Conservation (phyloP, 2,888 invertebrate genomes). For the Pinctada fucata region DNA sequence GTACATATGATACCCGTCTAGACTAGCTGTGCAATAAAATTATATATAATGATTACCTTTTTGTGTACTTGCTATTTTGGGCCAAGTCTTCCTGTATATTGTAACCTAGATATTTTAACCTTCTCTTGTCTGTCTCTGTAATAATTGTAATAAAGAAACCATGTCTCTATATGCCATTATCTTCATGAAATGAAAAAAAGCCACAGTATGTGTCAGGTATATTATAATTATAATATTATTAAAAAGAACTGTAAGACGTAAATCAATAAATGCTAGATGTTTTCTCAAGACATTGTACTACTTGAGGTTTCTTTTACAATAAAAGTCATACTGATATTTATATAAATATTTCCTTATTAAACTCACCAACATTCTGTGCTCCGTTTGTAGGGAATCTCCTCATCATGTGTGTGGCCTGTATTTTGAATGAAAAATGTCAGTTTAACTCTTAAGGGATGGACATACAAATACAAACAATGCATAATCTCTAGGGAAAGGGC, state of each 20-base stretch:
- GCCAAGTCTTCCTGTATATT: conserved; percentile 69
- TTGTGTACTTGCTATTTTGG: conserved; percentile 60
- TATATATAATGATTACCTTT: conserved; percentile 46
- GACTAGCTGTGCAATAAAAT: no score
- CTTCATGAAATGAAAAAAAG: background rate
- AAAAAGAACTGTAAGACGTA: no score
- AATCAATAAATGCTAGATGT: no score
- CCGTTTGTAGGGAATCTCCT: conserved; percentile 67
- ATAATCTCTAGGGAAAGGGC: no score
- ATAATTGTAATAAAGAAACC: background rate
- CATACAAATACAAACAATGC: no score
- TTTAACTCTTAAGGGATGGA: no score
- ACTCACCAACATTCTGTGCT: conserved; percentile 67
- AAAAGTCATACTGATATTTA: no score
- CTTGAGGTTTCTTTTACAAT: no score
- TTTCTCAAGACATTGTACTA: no score
- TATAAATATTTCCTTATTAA: no score
- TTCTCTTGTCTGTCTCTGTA: conserved; percentile 69
- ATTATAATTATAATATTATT: background rate
- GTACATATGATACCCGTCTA: no score
- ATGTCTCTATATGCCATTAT: background rate
- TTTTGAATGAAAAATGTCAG: background rate
- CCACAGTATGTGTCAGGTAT: background rate
- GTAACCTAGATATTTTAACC: conserved; percentile 68
- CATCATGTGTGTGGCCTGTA: conserved; percentile 69